Conservation (phyloP, 2,888 invertebrate species). For the Dicranocentrus wangi region DNA sequence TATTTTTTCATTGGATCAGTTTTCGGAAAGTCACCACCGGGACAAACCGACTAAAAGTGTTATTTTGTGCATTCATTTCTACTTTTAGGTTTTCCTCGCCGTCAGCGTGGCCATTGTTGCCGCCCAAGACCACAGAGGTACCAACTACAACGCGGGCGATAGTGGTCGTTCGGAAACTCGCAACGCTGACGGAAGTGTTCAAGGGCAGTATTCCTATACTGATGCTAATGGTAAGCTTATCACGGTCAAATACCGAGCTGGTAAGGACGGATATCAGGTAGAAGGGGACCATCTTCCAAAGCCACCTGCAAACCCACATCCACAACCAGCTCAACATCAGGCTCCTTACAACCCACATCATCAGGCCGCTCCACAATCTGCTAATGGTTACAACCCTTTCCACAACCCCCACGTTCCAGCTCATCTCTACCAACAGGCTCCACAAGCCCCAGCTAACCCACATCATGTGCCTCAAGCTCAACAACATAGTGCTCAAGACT, state of each 20-base stretch:
- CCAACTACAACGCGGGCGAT: constrained; percentile 70
- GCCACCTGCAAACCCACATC: constrained; percentile 42
- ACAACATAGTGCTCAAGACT: constrained; percentile 32
- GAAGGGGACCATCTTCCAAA: constrained; percentile 70
- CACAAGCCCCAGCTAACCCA: constrained; percentile 20
- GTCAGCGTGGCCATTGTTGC: constrained; percentile 57
- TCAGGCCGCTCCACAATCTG: constrained; percentile 36
- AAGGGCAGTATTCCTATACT: constrained; percentile 59
- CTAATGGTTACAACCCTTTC: constrained; percentile 40
- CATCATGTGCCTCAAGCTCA: constrained; percentile 16
- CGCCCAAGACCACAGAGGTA: constrained; percentile 56
- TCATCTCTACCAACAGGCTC: constrained; percentile 35
- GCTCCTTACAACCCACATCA: constrained; percentile 40
- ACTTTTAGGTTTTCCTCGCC: constrained; percentile 64
- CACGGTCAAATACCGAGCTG: constrained; percentile 68
- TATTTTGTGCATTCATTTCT: too few species aligned
- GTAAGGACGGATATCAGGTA: constrained; percentile 69
- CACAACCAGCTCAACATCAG: constrained; percentile 38
- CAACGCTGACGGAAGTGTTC: constrained; percentile 59
- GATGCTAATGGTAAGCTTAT: constrained; percentile 67
- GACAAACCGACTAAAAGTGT: too few species aligned
- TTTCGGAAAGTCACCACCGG: too few species aligned
- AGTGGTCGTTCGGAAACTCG: constrained; percentile 61
- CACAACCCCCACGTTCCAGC: constrained; percentile 51
- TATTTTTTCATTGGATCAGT: background rate